Evolutionary conservation across 2,113 vertebrate species (phyloP).

Genomic region (Campylomormyrus numenius): DNA sequence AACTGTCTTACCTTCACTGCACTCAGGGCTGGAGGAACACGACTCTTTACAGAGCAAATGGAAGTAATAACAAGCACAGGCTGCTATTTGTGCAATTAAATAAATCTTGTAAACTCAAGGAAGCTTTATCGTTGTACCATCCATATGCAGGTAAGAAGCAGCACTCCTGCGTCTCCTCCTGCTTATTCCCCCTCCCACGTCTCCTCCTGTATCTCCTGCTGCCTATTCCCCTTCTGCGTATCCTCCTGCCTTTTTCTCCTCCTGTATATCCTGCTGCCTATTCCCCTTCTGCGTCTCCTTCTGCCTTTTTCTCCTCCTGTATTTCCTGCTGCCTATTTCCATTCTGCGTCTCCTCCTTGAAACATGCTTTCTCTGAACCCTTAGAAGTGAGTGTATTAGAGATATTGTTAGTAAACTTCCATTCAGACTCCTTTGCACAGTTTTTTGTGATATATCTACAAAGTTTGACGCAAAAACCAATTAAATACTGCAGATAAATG

Average conservation of each 20-base stretch:
- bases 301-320: too few species aligned
- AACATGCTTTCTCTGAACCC: background rate
- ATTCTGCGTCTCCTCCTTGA: background rate
- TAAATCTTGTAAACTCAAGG: background rate
- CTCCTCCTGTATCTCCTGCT: background rate
- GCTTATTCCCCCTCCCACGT: too few species aligned
- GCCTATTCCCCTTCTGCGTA: too few species aligned
- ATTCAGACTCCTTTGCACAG: background rate
- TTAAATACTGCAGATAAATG: background rate
- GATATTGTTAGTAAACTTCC: background rate
- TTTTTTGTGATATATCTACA: background rate
- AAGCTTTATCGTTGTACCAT: background rate
- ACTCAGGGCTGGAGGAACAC: background rate
- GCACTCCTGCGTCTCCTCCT: background rate
- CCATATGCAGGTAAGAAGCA: background rate
- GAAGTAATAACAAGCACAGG: constrained; percentile 32
- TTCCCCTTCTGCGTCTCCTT: too few species aligned
- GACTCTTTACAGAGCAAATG: constrained; percentile 32
- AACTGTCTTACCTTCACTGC: background rate
- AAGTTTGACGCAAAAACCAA: background rate
- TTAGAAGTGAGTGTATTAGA: background rate
- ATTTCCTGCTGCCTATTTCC: too few species aligned
- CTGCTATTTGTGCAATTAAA: constrained; percentile 8
- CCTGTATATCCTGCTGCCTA: too few species aligned
- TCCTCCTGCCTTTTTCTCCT: too few species aligned